Base-by-base conservation (phyloP, 2,113 vertebrate genomes). In the Odocoileus hemionus region DNA sequence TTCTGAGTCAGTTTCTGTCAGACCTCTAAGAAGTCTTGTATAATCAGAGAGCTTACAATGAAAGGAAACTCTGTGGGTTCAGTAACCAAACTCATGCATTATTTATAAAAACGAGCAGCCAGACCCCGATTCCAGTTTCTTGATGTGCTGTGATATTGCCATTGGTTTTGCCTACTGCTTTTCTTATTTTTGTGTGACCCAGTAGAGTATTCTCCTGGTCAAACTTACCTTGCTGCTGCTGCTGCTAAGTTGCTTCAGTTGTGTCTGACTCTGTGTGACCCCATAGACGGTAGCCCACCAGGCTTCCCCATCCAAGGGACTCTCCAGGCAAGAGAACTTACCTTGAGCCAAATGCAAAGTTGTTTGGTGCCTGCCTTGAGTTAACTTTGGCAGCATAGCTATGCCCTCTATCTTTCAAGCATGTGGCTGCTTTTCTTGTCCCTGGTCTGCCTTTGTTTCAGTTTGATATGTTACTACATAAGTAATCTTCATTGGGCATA, bases 31-130 rank as follows among this genome's bases (percentile, higher is more conserved):
- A 96, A 93, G 82, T 11, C 93, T 96, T 96, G 82, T 89, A 95
- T 95, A 97, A 91, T 92, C 85, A 97, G 88, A 83, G 67, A 89
- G 45, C 52, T 96, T 96, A 89, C 74, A 95, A 87, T 94, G 97
- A 98, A 98, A 98, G 97, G 95, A 97, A 98, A 98, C 97, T 95
- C 96, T 95, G 33, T 98, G 88, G 94, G 47, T 97, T 98, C 91
- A 95, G 76, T 97, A 91, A 97, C 95, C 47, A 96, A 94, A 94
- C 86, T 97, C 96, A 97, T 98, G 88, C 55, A 98, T 98, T 96
- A 98, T 98, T 98, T 97, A 97, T 95, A 84, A 94, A 96, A 97
- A 86, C 2, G 67, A 93, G 89, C 95, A 84, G 76, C 67, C 89
- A 98, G 94, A 94, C 78, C 79, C 85, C 5, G 33, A 98, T 93